Base-by-base conservation (phyloP, 2,113 vertebrate genomes). In the Mus pahari region DNA sequence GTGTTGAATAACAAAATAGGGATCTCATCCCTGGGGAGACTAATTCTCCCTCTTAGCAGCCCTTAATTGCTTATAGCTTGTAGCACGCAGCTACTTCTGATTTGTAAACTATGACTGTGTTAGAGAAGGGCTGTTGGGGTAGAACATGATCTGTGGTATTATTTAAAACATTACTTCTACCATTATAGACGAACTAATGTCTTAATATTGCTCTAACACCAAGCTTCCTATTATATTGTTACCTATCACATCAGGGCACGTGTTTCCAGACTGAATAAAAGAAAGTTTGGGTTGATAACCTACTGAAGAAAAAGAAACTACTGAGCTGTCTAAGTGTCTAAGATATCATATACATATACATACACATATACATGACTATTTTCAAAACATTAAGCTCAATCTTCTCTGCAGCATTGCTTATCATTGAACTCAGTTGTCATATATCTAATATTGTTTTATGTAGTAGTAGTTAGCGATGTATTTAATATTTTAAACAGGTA, bases 161-260 rank as follows among this genome's bases (percentile, higher is more conserved):
- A 5, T 42, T 83, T 96, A 97, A 97, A 97, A 97, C 97, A 97
- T 97, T 96, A 97, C 96, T 96, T 26, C 0, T 97, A 96, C 97
- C 93, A 96, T 98, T 96, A 98, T 60, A 97, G 81, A 88, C 83
- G 5, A 19, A 26, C 1, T 70, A 62, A 24, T 22, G 50, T 64
- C 42, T 77, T 84, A 86, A 58, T 70, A 81, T 94, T 97, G 87
- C 94, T 77, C 78, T 95, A 0, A 2, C 84, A 39, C 92, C 97
- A 96, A 97, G 91, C 55, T 45, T 97, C 96, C 94, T 87, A 16
- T 42, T 89, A 53, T 0, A 0, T 89, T 95, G 92, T 95, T 94
- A 19, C 3, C 24, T 26, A 83, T 74, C 50, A 36, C 91, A 96
- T 95, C 70, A 78, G 70, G 74, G 96, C 91, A 91, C 97, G 74